These are phyloP conservation scores for Leptarthrus brevirostris DNA, from an alignment of 2,888 invertebrate genomes.

Conservation along the genomic window DNA sequence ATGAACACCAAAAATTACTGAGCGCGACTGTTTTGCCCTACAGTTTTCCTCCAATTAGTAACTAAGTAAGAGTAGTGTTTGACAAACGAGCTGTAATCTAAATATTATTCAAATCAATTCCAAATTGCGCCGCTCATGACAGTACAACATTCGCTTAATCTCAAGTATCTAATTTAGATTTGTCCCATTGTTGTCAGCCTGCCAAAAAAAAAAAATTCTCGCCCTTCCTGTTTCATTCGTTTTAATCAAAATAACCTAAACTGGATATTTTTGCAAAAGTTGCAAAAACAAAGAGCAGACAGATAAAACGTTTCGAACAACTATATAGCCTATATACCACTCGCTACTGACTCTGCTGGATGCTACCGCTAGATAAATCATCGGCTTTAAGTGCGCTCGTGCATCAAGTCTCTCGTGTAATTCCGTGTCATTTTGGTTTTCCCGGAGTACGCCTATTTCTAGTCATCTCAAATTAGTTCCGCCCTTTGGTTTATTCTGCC, in stretches of 20 bases:
- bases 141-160: no score
- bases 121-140: no score
- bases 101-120: no score
- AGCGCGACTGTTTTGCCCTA: no score
- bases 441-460: slow-evolving; percentile 53
- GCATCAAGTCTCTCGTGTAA: slow-evolving; percentile 48
- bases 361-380: slow-evolving; percentile 43
- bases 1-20: no score
- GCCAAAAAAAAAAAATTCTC: no score
- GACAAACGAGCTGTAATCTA: no score
- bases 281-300: slow-evolving; percentile 3
- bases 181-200: no score
- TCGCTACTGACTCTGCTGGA: slow-evolving; percentile 1
- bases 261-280: slow-evolving; percentile 21
- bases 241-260: slow-evolving; percentile 27
- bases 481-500: slow-evolving; percentile 67
- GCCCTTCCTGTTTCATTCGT: not conserved
- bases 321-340: no score
- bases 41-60: no score
- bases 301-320: not conserved
- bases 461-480: slow-evolving; percentile 64
- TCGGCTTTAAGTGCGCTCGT: slow-evolving; percentile 45
- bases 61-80: no score
- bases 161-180: no score
- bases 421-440: slow-evolving; percentile 55